Evolutionary conservation across 2,797 vertebrate species (phyloP), one percentile per base, ranked within the genome.

Genomic region (Melanotaenia nigrans): DNA sequence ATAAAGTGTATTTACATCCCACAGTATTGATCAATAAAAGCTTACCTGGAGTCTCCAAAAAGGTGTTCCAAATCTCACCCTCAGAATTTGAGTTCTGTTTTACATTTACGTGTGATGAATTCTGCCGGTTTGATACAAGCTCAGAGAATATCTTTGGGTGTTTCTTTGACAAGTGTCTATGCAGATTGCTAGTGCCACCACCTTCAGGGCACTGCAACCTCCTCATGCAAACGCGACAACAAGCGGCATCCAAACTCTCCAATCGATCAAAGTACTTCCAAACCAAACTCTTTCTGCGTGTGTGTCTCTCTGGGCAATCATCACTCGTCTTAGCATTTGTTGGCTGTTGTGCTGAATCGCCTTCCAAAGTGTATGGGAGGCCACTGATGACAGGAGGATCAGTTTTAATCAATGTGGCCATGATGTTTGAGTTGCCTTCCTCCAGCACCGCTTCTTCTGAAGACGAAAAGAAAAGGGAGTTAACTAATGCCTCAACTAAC

Each of bases 151-250:
- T 71, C 12, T 67, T 68, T 0, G 92, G 91, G 79, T 93, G 94
- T 70, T 79, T 93, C 54, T 91, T 90, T 30, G 87, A 90, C 57
- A 94, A 73, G 79, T 94, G 94, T 7, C 91, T 82, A 36, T 81
- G 88, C 61, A 94, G 66, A 38, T 67, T 67, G 36, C 65, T 57
- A 38, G 42, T 32, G n/a, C 53, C 65, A 22, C 65, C 38, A 10
- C 65, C 56, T 57, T 67, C 65, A 1, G 56, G 22, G 2, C 54
- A 66, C 65, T 66, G 55, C 13, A 94, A 76, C 77, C 87, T 92
- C 70, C 92, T 90, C 78, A 77, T 90, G 80, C 94, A 94, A 33
- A 93, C 82, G 47, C 84, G 65, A 55, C 93, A 94, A 20, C 88
- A 70, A 6, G 87, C 91, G 56, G 81, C 87, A 1, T 67, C 78